Evolutionary conservation across 2,113 vertebrate genomes (phyloP), one percentile per base, ranked within the genome.

Genomic region (Drymodes brunneopygia): DNA sequence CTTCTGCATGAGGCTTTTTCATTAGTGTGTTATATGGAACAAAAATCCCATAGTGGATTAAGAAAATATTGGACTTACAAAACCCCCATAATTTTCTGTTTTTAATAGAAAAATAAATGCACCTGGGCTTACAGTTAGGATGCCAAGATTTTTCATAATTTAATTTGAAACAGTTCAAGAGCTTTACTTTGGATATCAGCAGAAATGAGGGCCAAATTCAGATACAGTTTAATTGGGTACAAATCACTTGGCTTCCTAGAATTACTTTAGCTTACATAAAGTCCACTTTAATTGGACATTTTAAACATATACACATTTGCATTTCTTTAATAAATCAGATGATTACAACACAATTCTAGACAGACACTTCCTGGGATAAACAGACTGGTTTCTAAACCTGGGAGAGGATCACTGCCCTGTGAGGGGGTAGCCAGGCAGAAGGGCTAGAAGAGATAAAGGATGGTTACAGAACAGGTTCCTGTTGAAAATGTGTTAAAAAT

Each of bases 21-120:
- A 64, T 94, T 85, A 95, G 8, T 75, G 44, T 74, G 50, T 74
- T 93, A n/a, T 23, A 88, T 56, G 62, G 73, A 95, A 95, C 61
- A 57, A 90, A 89, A 87, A 87, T 3, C 48, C 57, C 61, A 16
- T 42, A 50, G 86, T 81, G 70, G 69, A 84, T 87, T 91, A 61
- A 87, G 75, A 89, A 89, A 89, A 79, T 75, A 81, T 14, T 87
- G 29, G 91, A 38, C 70, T 94, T 88, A 74, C 5, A 81, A 91
- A 89, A 81, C 35, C 47, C 81, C 83, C 40, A 81, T 67, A 56
- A 79, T 91, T 87, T 97, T 91, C 48, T 79, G 13, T 0, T 86
- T 96, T 86, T 88, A 95, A 89, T 75, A 91, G 92, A 89, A 95
- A 95, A 89, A 89, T 74, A 95, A 95, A 96, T 92, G 81, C 77